phyloP scores from a whole-genome alignment of 2,888 invertebrate genomes.

The Lycocerus yunnanus region DNA sequence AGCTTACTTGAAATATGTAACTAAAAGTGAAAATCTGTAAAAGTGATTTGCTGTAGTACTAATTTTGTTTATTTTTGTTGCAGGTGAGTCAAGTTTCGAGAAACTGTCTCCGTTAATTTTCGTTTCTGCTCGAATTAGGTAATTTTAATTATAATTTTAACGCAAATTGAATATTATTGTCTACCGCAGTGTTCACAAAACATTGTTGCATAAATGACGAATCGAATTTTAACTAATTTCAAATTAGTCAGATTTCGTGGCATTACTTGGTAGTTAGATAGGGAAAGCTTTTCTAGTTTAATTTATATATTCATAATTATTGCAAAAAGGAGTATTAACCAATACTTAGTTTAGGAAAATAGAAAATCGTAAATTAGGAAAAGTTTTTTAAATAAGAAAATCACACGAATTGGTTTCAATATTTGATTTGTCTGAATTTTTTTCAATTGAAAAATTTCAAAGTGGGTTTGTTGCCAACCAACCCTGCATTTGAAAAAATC shows the following conservation, averaged over 20 bases:
- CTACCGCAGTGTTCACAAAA: neutral
- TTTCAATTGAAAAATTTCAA: neutral
- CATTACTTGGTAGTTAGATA: neutral
- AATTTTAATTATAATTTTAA: neutral
- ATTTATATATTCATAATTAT: neutral
- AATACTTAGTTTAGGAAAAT: too few species aligned
- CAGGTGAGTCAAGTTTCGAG: slow-evolving; percentile 1
- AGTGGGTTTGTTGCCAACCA: neutral
- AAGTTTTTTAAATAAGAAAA: neutral
- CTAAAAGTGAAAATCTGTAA: neutral
- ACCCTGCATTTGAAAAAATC: neutral
- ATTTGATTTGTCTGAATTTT: neutral
- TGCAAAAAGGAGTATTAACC: neutral
- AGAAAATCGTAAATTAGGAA: neutral
- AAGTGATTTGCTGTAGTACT: too few species aligned
- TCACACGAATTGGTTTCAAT: neutral
- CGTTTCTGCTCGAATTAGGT: neutral
- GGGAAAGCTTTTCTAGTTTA: neutral
- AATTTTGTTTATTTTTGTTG: slow-evolving; percentile 3
- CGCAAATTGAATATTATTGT: neutral
- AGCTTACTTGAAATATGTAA: neutral
- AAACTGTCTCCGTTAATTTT: neutral
- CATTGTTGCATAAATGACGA: neutral
- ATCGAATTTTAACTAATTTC: neutral
- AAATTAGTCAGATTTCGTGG: neutral